Evolutionary conservation across 2,888 invertebrate species (phyloP).

Genomic region (Xanthorhoe designata): DNA sequence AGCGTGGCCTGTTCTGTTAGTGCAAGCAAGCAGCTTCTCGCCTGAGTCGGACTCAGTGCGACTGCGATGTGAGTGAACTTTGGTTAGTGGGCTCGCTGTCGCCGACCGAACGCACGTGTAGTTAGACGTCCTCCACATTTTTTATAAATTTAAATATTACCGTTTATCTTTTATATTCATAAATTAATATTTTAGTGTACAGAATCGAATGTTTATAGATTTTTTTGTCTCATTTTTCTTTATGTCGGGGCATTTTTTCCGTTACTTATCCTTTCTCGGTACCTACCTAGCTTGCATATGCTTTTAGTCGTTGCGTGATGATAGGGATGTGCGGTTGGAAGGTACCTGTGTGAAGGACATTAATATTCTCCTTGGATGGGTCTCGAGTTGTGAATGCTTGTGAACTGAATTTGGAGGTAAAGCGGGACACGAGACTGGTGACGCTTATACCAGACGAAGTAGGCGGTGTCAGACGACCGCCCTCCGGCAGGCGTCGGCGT

Average conservation of each 20-base stretch:
- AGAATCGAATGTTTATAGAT: too few species aligned
- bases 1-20: slow-evolving; percentile 17
- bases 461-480: slow-evolving; percentile 83
- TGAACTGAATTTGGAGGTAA: slow-evolving; percentile 65
- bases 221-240: slow-evolving; percentile 10
- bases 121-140: slow-evolving; percentile 22
- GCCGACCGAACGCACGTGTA: slow-evolving; percentile 58
- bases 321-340: slow-evolving; percentile 15
- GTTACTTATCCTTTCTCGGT: slow-evolving; percentile 41
- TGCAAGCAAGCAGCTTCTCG: slow-evolving; percentile 27
- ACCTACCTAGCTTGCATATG: neutral
- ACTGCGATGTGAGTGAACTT: slow-evolving; percentile 36
- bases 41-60: slow-evolving; percentile 14
- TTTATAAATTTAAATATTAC: neutral
- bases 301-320: slow-evolving; percentile 1
- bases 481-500: slow-evolving; percentile 82
- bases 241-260: slow-evolving; percentile 10
- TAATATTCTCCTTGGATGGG: slow-evolving; percentile 34
- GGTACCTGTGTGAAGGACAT: slow-evolving; percentile 25
- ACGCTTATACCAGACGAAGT: slow-evolving; percentile 84
- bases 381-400: slow-evolving; percentile 38
- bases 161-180: neutral
- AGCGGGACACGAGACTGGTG: slow-evolving; percentile 81
- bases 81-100: slow-evolving; percentile 59
- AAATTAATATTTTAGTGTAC: neutral